phyloP scores from a whole-genome alignment of 2,797 vertebrate species.

The Sylvilagus floridanus region DNA sequence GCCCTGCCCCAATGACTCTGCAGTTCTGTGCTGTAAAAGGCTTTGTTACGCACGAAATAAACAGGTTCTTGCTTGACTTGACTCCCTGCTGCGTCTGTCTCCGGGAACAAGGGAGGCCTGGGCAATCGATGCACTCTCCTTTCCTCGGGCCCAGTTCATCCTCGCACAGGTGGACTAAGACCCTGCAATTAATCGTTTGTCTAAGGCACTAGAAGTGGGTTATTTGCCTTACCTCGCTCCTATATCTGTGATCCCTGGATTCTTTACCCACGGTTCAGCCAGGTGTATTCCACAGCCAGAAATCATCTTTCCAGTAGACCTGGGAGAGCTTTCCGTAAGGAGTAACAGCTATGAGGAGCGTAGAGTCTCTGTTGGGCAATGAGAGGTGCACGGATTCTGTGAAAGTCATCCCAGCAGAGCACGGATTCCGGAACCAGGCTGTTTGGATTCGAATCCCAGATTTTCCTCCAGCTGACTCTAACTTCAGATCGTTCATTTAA shows the following conservation, averaged over 20 bases:
- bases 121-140: no score
- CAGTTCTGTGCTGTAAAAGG: no score
- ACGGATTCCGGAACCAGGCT: not conserved
- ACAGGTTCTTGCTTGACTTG: no score
- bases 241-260: not conserved
- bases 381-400: not conserved
- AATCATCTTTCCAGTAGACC: not conserved
- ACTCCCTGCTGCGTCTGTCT: no score
- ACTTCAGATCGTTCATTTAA: not conserved
- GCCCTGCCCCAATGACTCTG: no score
- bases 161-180: no score
- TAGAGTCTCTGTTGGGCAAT: not conserved
- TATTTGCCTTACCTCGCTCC: not conserved
- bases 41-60: no score
- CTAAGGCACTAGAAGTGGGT: not conserved
- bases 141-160: no score
- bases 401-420: not conserved
- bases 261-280: not conserved
- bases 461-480: not conserved
- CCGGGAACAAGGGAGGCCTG: no score
- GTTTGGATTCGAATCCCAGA: not conserved
- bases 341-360: not conserved
- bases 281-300: not conserved
- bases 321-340: not conserved
- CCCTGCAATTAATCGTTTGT: not conserved